Percentiles rank a stretch among this genome's conserved stretches.
phyloP scores from a whole-genome alignment of 23 tunicate genomes.

The Styela clava region DNA sequence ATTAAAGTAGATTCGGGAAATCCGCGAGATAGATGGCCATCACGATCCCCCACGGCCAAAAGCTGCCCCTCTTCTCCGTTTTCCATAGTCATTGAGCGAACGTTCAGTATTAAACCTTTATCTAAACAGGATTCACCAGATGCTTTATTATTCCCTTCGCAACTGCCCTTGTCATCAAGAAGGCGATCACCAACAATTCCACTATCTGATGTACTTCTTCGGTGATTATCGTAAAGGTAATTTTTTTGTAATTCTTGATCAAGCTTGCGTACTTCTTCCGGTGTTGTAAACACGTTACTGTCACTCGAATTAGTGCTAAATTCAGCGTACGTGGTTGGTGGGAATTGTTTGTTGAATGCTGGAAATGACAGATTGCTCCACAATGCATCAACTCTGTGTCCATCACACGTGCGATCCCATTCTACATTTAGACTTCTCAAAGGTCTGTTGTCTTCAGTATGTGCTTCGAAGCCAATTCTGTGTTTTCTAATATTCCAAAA shows the following conservation, averaged over 20 bases:
- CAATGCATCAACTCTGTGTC: not conserved
- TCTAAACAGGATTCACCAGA: constrained; percentile 3
- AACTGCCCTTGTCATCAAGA: not conserved
- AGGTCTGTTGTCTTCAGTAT: not conserved
- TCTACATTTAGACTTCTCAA: not conserved
- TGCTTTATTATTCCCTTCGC: not conserved
- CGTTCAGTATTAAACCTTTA: not conserved
- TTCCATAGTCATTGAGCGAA: constrained; percentile 8
- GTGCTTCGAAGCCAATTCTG: constrained; percentile 1
- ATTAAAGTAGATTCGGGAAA: not conserved
- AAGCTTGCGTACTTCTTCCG: not conserved
- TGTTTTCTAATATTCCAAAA: constrained; percentile 4
- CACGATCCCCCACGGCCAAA: not conserved
- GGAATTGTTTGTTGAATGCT: not conserved
- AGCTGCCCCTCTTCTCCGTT: constrained; percentile 18
- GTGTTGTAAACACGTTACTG: not conserved
- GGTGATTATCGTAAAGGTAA: not conserved
- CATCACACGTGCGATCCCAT: not conserved
- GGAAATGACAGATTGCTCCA: not conserved
- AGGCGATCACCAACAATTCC: not conserved
- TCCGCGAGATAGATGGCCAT: not conserved
- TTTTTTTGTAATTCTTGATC: not conserved
- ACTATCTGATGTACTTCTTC: constrained; percentile 13
- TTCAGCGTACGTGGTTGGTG: not conserved
- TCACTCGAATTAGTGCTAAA: not conserved